These are phyloP conservation scores for Oreochromis niloticus DNA, from an alignment of 2,113 vertebrate genomes.

Conservation along the genomic window DNA sequence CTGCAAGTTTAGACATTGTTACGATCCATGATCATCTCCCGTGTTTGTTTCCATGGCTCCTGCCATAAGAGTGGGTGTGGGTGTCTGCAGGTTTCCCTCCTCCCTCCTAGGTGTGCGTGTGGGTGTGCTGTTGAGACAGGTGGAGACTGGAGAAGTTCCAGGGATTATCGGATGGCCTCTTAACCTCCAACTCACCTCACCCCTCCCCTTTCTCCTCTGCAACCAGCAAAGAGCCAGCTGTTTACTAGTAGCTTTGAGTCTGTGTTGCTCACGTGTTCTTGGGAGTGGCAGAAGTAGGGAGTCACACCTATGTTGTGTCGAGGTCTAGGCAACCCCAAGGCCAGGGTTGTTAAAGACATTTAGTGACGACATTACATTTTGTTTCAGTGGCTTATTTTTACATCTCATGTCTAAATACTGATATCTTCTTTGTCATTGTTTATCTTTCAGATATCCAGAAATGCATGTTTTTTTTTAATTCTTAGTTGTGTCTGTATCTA, in stretches of 20 bases:
- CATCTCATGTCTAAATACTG: neutral
- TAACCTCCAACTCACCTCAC: neutral
- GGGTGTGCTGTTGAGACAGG: neutral
- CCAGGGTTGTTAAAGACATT: neutral
- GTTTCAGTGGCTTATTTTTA: neutral
- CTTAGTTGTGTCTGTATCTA: neutral
- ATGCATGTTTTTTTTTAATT: rapidly evolving
- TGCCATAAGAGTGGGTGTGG: neutral
- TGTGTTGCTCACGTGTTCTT: neutral
- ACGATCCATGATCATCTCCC: neutral
- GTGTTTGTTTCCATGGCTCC: neutral
- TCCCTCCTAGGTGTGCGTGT: neutral
- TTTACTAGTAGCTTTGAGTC: neutral
- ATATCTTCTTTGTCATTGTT: neutral
- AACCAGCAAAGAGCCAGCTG: neutral
- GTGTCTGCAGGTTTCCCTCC: neutral
- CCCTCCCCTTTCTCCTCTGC: neutral
- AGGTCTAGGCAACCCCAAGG: neutral
- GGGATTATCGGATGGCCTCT: neutral
- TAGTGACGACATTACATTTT: neutral
- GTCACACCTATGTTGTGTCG: neutral
- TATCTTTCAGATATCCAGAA: neutral
- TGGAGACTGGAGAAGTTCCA: neutral
- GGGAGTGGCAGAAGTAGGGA: neutral
- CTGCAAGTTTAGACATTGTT: neutral